A percentile compares a stretch with the other conserved stretches of the same genome.
Conservation (phyloP, 2,797 vertebrate genomes). For the Ciconia nigra region DNA sequence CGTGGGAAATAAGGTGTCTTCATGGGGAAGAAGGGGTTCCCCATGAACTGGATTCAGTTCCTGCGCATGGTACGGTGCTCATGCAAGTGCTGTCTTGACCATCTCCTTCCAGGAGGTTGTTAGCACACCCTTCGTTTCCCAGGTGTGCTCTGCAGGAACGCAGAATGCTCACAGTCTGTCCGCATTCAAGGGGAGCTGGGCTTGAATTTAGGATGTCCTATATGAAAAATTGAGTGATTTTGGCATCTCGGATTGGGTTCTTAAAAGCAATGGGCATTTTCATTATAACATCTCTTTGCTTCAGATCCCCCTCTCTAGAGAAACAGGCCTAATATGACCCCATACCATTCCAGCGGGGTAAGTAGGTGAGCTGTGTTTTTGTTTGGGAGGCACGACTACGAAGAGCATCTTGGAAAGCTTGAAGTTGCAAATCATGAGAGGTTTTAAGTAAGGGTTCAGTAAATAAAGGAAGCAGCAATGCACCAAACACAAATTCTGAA, state of each 20-base stretch:
- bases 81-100: neutral
- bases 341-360: neutral
- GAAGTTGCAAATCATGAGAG: neutral
- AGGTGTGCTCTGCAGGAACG: neutral
- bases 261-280: neutral
- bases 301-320: neutral
- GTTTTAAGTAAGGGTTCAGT: neutral
- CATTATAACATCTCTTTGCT: no score
- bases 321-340: neutral
- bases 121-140: no score
- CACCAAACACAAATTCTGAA: neutral
- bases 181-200: neutral
- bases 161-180: neutral
- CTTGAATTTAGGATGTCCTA: neutral
- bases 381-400: neutral
- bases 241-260: neutral
- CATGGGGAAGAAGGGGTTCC: neutral
- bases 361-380: neutral
- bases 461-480: neutral
- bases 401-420: neutral
- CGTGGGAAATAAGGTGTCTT: no score
- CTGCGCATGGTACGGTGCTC: rapidly evolving
- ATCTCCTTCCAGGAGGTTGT: neutral
- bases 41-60: no score
- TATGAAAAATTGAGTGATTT: neutral